These are phyloP conservation scores for Umimayanthus kanabou DNA, from an alignment of 92 coral and sea anemone species.

Conservation along the genomic window DNA sequence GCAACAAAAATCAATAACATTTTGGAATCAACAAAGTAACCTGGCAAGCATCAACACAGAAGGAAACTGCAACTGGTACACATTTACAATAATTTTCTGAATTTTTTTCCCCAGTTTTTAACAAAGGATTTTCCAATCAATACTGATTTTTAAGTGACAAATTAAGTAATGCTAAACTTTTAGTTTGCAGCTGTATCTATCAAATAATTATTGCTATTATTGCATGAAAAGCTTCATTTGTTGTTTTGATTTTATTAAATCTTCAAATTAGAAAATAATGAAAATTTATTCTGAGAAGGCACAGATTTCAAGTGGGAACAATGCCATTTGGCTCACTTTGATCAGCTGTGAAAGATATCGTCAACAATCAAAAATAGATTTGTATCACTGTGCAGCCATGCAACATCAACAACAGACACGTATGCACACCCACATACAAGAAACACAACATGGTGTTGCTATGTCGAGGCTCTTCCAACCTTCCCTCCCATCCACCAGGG, in stretches of 20 bases:
- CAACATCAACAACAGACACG: background rate
- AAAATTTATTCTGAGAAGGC: too few species aligned
- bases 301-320: background rate
- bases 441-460: constrained; percentile 4
- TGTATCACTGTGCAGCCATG: background rate
- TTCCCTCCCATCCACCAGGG: constrained; percentile 61
- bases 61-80: background rate
- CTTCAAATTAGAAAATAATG: too few species aligned
- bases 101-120: background rate
- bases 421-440: background rate
- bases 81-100: background rate
- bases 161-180: background rate
- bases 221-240: too few species aligned
- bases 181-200: too few species aligned
- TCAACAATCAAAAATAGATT: background rate
- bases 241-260: background rate
- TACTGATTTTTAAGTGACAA: background rate
- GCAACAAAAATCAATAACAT: background rate
- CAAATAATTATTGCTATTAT: too few species aligned
- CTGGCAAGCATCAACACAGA: background rate
- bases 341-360: background rate
- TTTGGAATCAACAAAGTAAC: too few species aligned
- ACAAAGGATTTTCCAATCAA: background rate
- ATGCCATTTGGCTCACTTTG: background rate
- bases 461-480: constrained; percentile 50